Evolutionary conservation across 2,113 vertebrate species (phyloP).

Genomic region (Tautogolabrus adspersus): DNA sequence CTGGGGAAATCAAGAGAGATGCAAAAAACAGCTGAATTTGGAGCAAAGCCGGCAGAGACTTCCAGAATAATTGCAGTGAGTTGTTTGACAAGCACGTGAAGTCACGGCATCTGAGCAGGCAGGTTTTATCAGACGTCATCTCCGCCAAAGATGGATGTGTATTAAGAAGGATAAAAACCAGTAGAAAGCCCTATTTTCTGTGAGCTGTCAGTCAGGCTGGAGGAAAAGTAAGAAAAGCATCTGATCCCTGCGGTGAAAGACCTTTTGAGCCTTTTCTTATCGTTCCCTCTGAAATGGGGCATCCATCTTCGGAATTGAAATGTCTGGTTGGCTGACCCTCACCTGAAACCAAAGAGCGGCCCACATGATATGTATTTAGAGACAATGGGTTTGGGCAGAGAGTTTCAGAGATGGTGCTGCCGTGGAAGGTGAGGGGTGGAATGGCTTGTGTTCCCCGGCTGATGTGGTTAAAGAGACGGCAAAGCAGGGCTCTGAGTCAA

Average conservation of each 20-base stretch:
- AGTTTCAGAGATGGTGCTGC: not conserved
- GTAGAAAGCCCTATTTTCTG: constrained; percentile 55
- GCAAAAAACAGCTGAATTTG: not conserved
- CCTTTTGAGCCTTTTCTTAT: constrained; percentile 79
- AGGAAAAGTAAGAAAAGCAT: constrained; percentile 71
- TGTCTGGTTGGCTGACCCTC: constrained; percentile 82
- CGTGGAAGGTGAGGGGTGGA: constrained; percentile 10
- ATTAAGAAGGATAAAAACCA: constrained; percentile 14
- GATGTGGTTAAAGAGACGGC: constrained; percentile 33
- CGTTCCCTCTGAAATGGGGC: constrained; percentile 74
- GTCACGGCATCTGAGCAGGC: constrained; percentile 1
- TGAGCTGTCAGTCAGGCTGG: constrained; percentile 65
- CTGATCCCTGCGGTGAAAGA: constrained; percentile 74
- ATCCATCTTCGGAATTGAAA: constrained; percentile 88
- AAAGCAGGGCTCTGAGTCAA: not conserved
- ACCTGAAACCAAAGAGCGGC: constrained; percentile 76
- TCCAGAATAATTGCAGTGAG: constrained; percentile 30
- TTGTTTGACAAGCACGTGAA: constrained; percentile 28
- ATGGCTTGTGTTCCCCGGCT: constrained; percentile 21
- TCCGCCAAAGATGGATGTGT: constrained; percentile 63
- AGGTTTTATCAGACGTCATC: constrained; percentile 53
- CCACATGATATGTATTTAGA: constrained; percentile 72
- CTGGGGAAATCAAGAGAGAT: constrained; percentile 16
- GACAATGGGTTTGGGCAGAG: constrained; percentile 45
- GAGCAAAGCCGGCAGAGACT: not conserved